These are phyloP conservation scores for Meteorus sp. DNA, from an alignment of 1,140 invertebrate species.

Conservation along the genomic window DNA sequence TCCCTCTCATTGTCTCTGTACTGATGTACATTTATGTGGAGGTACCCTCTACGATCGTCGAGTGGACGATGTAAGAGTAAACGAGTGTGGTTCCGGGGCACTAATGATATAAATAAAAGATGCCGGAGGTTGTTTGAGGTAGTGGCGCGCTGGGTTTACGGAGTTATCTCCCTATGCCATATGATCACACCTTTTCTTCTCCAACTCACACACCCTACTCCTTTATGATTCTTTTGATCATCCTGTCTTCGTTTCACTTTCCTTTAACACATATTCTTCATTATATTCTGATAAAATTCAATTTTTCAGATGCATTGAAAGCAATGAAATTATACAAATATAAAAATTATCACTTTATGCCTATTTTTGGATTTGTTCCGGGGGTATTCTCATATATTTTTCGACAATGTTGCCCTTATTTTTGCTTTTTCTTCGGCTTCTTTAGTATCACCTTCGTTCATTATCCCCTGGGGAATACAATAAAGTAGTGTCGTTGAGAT, in stretches of 20 bases:
- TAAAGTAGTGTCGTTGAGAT: not conserved
- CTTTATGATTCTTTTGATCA: slow-evolving; percentile 1
- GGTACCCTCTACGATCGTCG: slow-evolving; percentile 7
- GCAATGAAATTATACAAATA: too few species aligned
- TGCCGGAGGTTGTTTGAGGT: slow-evolving; percentile 23
- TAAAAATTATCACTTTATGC: too few species aligned
- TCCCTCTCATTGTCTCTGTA: not conserved
- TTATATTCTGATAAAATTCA: too few species aligned
- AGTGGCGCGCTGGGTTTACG: slow-evolving; percentile 5
- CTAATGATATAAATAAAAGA: slow-evolving; percentile 30
- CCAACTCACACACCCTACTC: slow-evolving; percentile 7
- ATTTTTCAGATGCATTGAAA: not conserved
- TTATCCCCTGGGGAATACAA: not conserved
- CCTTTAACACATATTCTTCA: not conserved
- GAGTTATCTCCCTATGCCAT: too few species aligned
- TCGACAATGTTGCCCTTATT: too few species aligned
- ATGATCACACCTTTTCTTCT: too few species aligned
- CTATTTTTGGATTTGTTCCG: too few species aligned
- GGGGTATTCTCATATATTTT: too few species aligned
- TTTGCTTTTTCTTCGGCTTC: not conserved
- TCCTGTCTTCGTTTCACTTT: slow-evolving; percentile 5
- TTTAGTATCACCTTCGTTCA: not conserved
- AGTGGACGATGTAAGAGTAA: slow-evolving; percentile 13
- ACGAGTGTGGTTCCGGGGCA: slow-evolving; percentile 12
- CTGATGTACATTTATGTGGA: not conserved